Percentiles rank a stretch among this genome's conserved stretches.
These are phyloP conservation scores for Callyntrura guangdongensis DNA, from an alignment of 2,888 invertebrate species.

Conservation along the genomic window DNA sequence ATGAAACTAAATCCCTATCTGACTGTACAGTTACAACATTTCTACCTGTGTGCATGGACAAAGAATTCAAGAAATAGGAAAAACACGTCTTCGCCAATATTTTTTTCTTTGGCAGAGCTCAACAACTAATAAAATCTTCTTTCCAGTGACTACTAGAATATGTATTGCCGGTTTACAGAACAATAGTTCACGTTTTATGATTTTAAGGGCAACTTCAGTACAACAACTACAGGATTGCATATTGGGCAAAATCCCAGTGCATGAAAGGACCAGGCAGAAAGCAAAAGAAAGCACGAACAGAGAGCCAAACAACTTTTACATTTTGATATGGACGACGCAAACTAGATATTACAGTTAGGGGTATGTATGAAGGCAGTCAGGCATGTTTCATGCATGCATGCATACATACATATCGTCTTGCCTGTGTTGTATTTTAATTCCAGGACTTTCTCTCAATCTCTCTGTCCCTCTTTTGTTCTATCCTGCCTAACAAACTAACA, in stretches of 20 bases:
- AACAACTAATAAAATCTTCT: background rate
- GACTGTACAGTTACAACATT: background rate
- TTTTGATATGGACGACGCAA: slow-evolving; percentile 44
- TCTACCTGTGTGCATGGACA: background rate
- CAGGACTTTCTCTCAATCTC: too few species aligned
- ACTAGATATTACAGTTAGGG: slow-evolving; percentile 7
- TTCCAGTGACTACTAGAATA: background rate
- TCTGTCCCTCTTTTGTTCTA: background rate
- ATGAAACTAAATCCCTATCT: background rate
- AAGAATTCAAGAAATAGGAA: background rate
- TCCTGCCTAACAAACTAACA: background rate
- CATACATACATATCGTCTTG: slow-evolving; percentile 58
- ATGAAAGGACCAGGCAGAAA: background rate
- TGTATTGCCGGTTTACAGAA: too few species aligned
- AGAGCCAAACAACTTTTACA: slow-evolving; percentile 27
- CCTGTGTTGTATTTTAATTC: slow-evolving; percentile 57
- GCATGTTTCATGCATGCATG: slow-evolving; percentile 74
- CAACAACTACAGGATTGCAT: too few species aligned
- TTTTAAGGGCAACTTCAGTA: too few species aligned
- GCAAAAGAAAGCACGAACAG: background rate
- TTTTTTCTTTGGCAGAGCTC: background rate
- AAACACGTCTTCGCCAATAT: slow-evolving; percentile 43
- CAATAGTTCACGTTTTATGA: too few species aligned
- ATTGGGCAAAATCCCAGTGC: background rate
- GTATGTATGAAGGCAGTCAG: slow-evolving; percentile 69